These are phyloP conservation scores for Platyrinchus mystaceus DNA, from an alignment of 2,797 vertebrate genomes.

Conservation along the genomic window DNA sequence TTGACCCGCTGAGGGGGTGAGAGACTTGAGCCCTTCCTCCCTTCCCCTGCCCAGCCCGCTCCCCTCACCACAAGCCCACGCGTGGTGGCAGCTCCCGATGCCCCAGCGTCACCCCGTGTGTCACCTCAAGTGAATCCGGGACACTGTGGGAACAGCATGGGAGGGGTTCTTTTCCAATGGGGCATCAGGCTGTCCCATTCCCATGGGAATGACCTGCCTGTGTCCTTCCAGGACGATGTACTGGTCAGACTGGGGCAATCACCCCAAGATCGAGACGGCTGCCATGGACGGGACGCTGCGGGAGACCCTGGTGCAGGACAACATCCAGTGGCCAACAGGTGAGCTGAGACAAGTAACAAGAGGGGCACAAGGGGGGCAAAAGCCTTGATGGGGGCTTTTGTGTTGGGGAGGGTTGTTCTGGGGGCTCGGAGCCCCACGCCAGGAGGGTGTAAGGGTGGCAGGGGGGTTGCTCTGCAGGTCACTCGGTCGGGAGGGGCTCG, in stretches of 20 bases:
- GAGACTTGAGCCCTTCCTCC: background rate
- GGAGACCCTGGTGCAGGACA: constrained; percentile 91
- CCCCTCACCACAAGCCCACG: background rate
- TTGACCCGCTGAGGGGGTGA: constrained; percentile 92
- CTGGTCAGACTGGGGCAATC: constrained; percentile 98
- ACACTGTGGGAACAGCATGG: rapidly evolving
- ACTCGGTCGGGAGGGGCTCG: rapidly evolving
- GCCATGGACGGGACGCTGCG: constrained; percentile 96
- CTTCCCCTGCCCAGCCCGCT: background rate
- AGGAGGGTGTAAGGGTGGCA: rapidly evolving
- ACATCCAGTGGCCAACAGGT: constrained; percentile 98
- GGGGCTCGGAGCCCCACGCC: rapidly evolving
- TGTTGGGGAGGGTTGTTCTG: background rate
- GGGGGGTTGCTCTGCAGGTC: background rate
- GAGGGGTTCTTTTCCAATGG: background rate
- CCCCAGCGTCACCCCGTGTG: background rate
- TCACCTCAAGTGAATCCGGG: background rate
- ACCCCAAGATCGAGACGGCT: constrained; percentile 96
- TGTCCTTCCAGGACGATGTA: constrained; percentile 89
- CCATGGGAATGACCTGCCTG: background rate
- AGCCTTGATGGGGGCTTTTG: rapidly evolving
- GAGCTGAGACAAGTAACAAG: background rate
- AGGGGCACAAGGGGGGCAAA: rapidly evolving
- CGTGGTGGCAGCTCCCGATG: rapidly evolving
- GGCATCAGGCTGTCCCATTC: rapidly evolving